Conservation (phyloP, 1,140 invertebrate species). For the Amyelois transitella region DNA sequence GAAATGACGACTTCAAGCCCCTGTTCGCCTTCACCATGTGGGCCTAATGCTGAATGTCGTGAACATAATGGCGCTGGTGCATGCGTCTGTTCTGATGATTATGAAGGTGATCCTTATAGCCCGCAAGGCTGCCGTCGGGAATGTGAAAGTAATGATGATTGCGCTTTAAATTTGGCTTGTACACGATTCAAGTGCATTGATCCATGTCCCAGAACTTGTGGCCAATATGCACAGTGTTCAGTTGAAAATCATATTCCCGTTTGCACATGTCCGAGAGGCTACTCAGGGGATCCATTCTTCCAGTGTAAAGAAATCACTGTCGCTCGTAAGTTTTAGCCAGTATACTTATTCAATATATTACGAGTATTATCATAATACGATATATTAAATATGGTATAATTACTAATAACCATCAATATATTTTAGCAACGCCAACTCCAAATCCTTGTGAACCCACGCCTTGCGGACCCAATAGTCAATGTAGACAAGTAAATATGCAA, state of each 20-base stretch:
- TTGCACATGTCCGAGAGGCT: slow-evolving; percentile 84
- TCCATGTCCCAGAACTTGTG: slow-evolving; percentile 84
- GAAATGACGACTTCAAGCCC: slow-evolving; percentile 74
- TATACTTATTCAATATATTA: neutral
- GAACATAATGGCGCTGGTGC: slow-evolving; percentile 80
- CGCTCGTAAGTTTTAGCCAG: slow-evolving; percentile 63
- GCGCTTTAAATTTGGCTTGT: slow-evolving; percentile 79
- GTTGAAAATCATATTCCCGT: slow-evolving; percentile 83
- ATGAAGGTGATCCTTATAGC: slow-evolving; percentile 82
- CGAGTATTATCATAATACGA: neutral
- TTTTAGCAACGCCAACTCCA: slow-evolving; percentile 74
- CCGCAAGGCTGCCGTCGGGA: slow-evolving; percentile 82
- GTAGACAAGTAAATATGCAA: slow-evolving; percentile 80
- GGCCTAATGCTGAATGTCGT: slow-evolving; percentile 80
- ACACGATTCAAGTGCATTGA: slow-evolving; percentile 85
- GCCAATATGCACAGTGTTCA: slow-evolving; percentile 82
- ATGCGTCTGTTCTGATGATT: slow-evolving; percentile 81
- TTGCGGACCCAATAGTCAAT: slow-evolving; percentile 87
- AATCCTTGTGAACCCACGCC: slow-evolving; percentile 83
- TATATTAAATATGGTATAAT: neutral
- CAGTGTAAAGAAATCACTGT: slow-evolving; percentile 79
- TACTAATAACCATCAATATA: slow-evolving; percentile 1
- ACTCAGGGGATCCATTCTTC: slow-evolving; percentile 87
- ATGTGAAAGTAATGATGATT: slow-evolving; percentile 85
- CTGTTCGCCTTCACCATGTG: slow-evolving; percentile 82